Percentiles rank a stretch among this genome's conserved stretches.
phyloP scores from a whole-genome alignment of 2,888 invertebrate genomes.

The Eubasilissa splendida region DNA sequence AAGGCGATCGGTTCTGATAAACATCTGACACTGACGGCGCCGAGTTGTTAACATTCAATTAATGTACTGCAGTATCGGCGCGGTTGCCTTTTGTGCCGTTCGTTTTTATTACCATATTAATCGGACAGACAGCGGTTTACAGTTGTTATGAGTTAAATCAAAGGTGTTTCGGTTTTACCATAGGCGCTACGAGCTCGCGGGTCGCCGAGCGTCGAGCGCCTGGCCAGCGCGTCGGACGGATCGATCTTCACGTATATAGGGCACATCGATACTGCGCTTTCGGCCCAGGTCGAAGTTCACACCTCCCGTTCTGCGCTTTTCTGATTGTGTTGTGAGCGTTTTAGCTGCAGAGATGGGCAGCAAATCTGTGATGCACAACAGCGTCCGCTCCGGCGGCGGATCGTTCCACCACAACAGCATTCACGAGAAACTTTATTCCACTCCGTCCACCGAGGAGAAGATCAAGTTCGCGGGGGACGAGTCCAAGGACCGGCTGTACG shows the following conservation, averaged over 20 bases:
- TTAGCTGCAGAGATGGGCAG: slow-evolving; percentile 69
- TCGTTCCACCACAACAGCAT: slow-evolving; percentile 63
- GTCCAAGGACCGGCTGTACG: slow-evolving; percentile 81
- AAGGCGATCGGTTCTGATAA: slow-evolving; percentile 47
- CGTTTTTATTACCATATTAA: slow-evolving; percentile 39
- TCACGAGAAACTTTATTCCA: slow-evolving; percentile 59
- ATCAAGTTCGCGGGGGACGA: slow-evolving; percentile 79
- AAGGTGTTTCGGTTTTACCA: slow-evolving; percentile 1
- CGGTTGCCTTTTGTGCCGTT: slow-evolving; percentile 31
- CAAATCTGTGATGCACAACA: slow-evolving; percentile 73
- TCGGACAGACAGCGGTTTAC: background rate
- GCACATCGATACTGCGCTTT: slow-evolving; percentile 24
- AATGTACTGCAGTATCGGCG: slow-evolving; percentile 46
- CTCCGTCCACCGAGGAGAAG: slow-evolving; percentile 69
- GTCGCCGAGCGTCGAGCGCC: background rate
- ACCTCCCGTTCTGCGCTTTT: background rate
- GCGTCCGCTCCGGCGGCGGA: slow-evolving; percentile 70
- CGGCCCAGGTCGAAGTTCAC: background rate
- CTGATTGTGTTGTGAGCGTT: background rate
- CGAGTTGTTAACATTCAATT: slow-evolving; percentile 45
- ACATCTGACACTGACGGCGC: slow-evolving; percentile 47
- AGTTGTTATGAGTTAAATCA: background rate
- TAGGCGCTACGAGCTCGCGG: background rate
- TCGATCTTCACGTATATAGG: slow-evolving; percentile 45
- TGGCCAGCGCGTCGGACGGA: slow-evolving; percentile 38